Base-by-base conservation (phyloP, 2,113 vertebrate species). In the Oreochromis tanganicae region DNA sequence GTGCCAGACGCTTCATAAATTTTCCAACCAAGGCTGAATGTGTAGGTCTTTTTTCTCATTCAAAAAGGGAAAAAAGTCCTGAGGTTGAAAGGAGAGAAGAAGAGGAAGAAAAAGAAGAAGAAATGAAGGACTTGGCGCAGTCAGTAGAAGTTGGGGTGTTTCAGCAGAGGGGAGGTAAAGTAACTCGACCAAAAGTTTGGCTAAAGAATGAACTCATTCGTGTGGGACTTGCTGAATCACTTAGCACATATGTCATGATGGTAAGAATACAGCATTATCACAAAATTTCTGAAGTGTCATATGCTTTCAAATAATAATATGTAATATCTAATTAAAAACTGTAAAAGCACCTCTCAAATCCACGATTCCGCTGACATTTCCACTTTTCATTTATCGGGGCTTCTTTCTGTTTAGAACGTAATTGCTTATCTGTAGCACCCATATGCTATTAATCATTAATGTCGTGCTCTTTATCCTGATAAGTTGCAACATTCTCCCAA, bases 201-300 rank as follows among this genome's bases (percentile, higher is more conserved):
- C 81, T 97, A 16, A 94, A 81, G 90, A 97, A 89, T 80, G 86
- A 95, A 83, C 8, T 88, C 34, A 57, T 96, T 50, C 95, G 97
- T 3, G 95, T 97, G 46, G 97, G 94, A 87, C 88, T 98, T 46
- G 97, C 96, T 0, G 97, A 98, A 93, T 68, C 90, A 8, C 87
- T 98, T 21, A 95, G 96, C 91, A 97, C 96, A 0, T 98, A 96
- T 81, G 86, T 97, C 73, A 96, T 98, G 97, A 98, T 98, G 97
- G 97, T 98, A 95, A 95, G 96, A 87, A 54, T 87, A 68, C 48
- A 19, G 43, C 29, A 46, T 43, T 34, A 14, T 16, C 34, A 43
- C 48, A 57, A 68, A 19, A n/a, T 19, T 21, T 24, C 10, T 27
- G 3, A 12, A 57, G 43, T 21, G 2, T 12, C n/a, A 9, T 24